Conservation (phyloP, 2,797 vertebrate species). For the Iguana delicatissima region DNA sequence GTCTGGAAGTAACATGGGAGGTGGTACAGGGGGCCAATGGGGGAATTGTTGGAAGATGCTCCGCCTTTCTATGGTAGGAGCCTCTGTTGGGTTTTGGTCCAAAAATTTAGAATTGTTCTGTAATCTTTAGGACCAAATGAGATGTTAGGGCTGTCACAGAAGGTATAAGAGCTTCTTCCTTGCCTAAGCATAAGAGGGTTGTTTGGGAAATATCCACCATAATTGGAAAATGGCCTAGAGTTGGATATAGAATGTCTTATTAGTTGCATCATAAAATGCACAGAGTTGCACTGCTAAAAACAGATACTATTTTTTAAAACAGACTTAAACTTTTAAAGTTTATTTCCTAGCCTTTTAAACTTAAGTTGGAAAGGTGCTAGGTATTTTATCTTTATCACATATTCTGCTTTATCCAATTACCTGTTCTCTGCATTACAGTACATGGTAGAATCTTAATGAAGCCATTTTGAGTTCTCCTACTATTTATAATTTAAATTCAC, state of each 20-base stretch:
- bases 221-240: background rate
- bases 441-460: fast-evolving
- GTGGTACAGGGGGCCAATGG: background rate
- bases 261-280: background rate
- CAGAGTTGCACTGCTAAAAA: background rate
- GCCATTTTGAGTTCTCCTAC: background rate
- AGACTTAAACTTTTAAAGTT: background rate
- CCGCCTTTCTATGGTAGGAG: background rate
- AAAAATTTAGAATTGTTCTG: background rate
- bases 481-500: constrained; percentile 6
- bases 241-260: background rate
- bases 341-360: background rate
- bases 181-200: background rate
- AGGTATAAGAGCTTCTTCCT: background rate
- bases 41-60: background rate
- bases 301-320: background rate
- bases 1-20: background rate
- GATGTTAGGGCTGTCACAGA: background rate
- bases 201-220: background rate
- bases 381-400: background rate
- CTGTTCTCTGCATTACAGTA: constrained; percentile 20
- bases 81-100: background rate
- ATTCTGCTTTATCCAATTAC: background rate
- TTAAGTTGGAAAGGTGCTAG: background rate
- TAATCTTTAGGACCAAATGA: background rate